Conservation (phyloP, 2,888 invertebrate genomes). For the Crioceris asparagi region DNA sequence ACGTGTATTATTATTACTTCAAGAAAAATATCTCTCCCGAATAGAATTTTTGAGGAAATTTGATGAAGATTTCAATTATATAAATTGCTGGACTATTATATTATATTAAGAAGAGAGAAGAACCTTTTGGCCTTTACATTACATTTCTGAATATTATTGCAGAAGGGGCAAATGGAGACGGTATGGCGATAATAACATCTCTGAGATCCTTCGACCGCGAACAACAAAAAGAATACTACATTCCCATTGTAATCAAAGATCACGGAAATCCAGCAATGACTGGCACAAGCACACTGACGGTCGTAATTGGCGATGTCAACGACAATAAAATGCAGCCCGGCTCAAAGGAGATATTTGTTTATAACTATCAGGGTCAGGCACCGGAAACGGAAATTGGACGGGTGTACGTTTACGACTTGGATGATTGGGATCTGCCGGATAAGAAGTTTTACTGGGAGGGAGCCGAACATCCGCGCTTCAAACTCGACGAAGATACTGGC, state of each 20-base stretch:
- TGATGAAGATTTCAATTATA: no score
- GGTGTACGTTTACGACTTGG: slow-evolving; percentile 96
- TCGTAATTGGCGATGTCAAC: slow-evolving; percentile 95
- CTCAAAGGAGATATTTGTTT: slow-evolving; percentile 92
- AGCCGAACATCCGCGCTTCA: slow-evolving; percentile 71
- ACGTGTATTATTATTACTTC: no score
- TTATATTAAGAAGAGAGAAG: no score
- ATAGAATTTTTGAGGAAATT: no score
- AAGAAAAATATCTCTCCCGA: no score
- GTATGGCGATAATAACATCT: slow-evolving; percentile 95
- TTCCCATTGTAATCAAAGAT: slow-evolving; percentile 96
- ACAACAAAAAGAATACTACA: slow-evolving; percentile 89
- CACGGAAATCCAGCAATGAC: slow-evolving; percentile 94
- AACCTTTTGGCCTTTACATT: no score
- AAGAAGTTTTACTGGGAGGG: slow-evolving; percentile 95
- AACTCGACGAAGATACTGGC: slow-evolving; percentile 82
- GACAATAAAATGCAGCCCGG: slow-evolving; percentile 99
- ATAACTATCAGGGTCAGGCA: slow-evolving; percentile 68
- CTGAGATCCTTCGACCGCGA: slow-evolving; percentile 89
- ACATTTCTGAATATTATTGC: no score
- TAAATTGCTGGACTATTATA: no score
- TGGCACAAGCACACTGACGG: slow-evolving; percentile 89
- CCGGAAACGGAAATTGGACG: slow-evolving; percentile 45
- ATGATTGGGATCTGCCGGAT: slow-evolving; percentile 97
- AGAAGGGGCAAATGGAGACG: slow-evolving; percentile 95